Evolutionary conservation across 2,113 vertebrate species (phyloP).

Genomic region (mouse (Mus musculus)): GRCm39 chr19:24456501-24457000

Average conservation of each 20-base stretch:
- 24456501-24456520: too few relatives aligned
- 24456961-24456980: conserved; percentile 13
- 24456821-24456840: neutral
- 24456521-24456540: neutral
- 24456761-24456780: too few relatives aligned
- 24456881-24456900: neutral
- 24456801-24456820: neutral
- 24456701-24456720: too few relatives aligned
- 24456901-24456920: neutral
- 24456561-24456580: neutral
- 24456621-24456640: neutral
- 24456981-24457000: neutral
- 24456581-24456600: conserved; percentile 39
- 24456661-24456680: neutral
- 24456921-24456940: neutral
- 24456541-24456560: neutral
- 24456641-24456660: neutral
- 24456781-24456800: too few relatives aligned
- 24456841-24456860: neutral
- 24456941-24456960: conserved; percentile 16
- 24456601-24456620: neutral
- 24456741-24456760: too few relatives aligned
- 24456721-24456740: too few relatives aligned
- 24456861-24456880: neutral
- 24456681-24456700: too few relatives aligned